A percentile compares a stretch with the other conserved stretches of the same genome.
These are phyloP conservation scores for Drosophila demipolita DNA, from an alignment of 2,888 invertebrate genomes.

Conservation along the genomic window DNA sequence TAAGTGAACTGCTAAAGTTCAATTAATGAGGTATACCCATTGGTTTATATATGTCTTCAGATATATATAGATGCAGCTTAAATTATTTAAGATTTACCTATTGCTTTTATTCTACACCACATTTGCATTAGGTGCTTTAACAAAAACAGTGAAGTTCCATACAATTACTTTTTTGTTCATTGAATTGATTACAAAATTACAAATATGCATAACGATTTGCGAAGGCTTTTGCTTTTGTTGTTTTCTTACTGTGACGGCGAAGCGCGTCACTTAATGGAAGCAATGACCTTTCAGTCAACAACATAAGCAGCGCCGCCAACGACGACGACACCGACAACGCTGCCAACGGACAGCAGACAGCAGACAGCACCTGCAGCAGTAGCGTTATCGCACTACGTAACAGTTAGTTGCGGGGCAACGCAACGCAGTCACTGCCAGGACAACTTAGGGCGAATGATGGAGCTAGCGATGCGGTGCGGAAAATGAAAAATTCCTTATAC, in stretches of 20 bases:
- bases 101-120: background rate
- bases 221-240: constrained; percentile 18
- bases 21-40: background rate
- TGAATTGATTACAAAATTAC: constrained; percentile 26
- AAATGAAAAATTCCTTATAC: constrained; percentile 15
- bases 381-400: constrained; percentile 5
- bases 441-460: background rate
- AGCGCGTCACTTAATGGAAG: constrained; percentile 72
- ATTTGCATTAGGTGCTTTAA: background rate
- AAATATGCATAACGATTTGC: constrained; percentile 22
- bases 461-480: background rate
- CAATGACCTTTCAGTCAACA: constrained; percentile 79
- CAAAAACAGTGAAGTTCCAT: constrained; percentile 23
- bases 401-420: constrained; percentile 55
- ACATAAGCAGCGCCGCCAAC: constrained; percentile 37
- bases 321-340: constrained; percentile 5
- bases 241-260: constrained; percentile 61
- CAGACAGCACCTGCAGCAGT: constrained; percentile 20
- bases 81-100: constrained; percentile 1
- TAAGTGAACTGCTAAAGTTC: background rate
- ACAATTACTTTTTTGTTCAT: constrained; percentile 21
- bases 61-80: background rate
- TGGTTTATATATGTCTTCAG: background rate
- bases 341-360: constrained; percentile 11
- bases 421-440: constrained; percentile 27